Evolutionary conservation across 35 echinoderm and acorn worm species (phyloP), one percentile per base, ranked within the genome.

Genomic region (Lytechinus pictus): DNA sequence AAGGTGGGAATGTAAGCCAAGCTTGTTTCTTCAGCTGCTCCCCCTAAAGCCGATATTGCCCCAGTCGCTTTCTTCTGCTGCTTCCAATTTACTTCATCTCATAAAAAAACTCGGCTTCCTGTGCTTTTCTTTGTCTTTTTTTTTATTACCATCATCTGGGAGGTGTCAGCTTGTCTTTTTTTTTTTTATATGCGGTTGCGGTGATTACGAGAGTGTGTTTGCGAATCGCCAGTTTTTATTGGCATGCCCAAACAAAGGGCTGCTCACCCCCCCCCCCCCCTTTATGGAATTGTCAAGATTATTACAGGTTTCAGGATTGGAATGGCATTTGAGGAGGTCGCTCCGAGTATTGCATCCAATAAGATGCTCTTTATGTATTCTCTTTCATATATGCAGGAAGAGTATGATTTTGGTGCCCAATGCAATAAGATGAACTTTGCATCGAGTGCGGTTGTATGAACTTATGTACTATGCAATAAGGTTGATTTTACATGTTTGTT

Each of bases 271-370:
- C 33, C 33, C 33, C 33, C 66, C 66, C 12, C 66, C 16, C 66
- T 79, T 79, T 79, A 79, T 79, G 21, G 66, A 79, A 79, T 79
- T 79, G 66, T 79, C 66, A 79, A 79, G 66, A 79, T 79, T 79
- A 79, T 79, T 79, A 79, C 19, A 79, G 66, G 66, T 79, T 79
- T 79, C 66, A 79, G 66, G 19, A 79, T 79, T 24, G 66, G 66
- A 24, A 79, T 79, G 66, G n/a, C 66, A 79, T 79, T 79, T 79
- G 19, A n/a, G 66, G 2, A 79, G 66, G 66, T 79, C 21, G 19
- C 16, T 16, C 12, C 16, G 66, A 79, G 66, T 16, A 71, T 79
- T 1, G 16, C 66, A 7, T 79, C 66, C 66, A 79, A 79, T 79
- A 79, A 79, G 66, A 79, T 79, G 66, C 66, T 19, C n/a, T 79